Evolutionary conservation across 1,140 invertebrate species (phyloP).

Genomic region (Rhagoletis pomonella): DNA sequence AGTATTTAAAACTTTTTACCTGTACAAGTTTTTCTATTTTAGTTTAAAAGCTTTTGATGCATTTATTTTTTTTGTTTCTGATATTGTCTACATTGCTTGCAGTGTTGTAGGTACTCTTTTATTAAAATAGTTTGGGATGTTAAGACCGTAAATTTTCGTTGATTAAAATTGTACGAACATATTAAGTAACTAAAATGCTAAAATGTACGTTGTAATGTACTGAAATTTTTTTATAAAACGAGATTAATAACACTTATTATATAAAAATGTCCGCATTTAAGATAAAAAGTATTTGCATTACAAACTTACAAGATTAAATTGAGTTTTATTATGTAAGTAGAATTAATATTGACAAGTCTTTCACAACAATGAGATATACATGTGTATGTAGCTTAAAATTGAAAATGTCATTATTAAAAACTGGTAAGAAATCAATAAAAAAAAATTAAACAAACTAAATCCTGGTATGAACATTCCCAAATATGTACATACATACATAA

Average conservation of each 20-base stretch:
- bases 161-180: background rate
- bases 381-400: background rate
- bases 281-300: background rate
- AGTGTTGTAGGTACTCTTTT: too few relatives aligned
- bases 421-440: background rate
- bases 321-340: background rate
- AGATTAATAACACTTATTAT: background rate
- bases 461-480: too few relatives aligned
- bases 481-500: too few relatives aligned
- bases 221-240: background rate
- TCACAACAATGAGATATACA: background rate
- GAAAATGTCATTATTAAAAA: background rate
- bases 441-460: too few relatives aligned
- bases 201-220: conserved; percentile 21
- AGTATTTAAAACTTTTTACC: background rate
- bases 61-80: background rate
- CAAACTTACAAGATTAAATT: background rate
- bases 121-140: too few relatives aligned
- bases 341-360: background rate
- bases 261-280: background rate
- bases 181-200: background rate
- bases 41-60: background rate
- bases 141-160: background rate
- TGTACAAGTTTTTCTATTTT: conserved; percentile 16
- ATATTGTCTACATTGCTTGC: background rate